Conservation (phyloP, 2,113 vertebrate genomes). For the Craseonycteris thonglongyai region DNA sequence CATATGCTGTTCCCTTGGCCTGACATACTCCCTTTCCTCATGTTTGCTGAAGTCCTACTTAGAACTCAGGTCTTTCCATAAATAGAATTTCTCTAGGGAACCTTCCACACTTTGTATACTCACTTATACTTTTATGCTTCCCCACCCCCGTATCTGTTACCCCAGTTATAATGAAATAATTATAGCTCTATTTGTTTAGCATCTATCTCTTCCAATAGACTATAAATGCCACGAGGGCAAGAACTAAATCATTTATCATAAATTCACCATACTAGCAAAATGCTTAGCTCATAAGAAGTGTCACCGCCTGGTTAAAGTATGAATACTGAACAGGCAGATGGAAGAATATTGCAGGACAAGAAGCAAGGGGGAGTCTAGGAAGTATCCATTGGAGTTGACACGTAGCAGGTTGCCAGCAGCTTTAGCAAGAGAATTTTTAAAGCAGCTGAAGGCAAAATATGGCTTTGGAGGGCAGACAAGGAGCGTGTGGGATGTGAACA, state of each 20-base stretch:
- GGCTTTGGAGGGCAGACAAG: background rate
- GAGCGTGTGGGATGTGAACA: background rate
- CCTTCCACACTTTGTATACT: background rate
- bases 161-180: background rate
- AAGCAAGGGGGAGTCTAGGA: background rate
- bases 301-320: background rate
- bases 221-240: background rate
- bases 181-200: background rate
- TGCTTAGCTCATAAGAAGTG: background rate
- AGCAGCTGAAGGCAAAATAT: background rate
- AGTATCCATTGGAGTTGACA: background rate
- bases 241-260: background rate
- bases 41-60: background rate
- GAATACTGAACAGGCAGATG: background rate
- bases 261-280: background rate
- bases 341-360: background rate
- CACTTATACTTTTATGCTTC: background rate
- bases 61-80: background rate
- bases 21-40: background rate
- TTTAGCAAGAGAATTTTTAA: background rate
- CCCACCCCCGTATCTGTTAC: background rate
- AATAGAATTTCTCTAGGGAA: background rate
- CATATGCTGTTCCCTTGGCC: background rate
- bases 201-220: background rate
- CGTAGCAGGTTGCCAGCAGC: background rate